A percentile compares a stretch with the other conserved stretches of the same genome.
Conservation (phyloP, 1,140 invertebrate genomes). For the Macrobrachium nipponense region DNA sequence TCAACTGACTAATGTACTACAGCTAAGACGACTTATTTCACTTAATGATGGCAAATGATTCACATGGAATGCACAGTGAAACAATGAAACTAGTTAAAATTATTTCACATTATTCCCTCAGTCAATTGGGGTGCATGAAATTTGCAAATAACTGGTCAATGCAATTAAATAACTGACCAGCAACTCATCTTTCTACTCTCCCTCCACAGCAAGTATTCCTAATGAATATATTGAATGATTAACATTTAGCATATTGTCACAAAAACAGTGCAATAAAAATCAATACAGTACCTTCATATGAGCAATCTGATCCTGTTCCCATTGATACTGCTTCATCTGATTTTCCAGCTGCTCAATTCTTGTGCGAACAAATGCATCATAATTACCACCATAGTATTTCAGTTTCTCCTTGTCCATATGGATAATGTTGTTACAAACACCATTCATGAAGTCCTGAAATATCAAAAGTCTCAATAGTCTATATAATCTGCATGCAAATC, state of each 20-base stretch:
- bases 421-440: constrained; percentile 98
- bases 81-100: too few species aligned
- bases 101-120: too few species aligned
- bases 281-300: constrained; percentile 91
- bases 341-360: constrained; percentile 96
- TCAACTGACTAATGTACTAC: too few species aligned
- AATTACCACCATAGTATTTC: constrained; percentile 95
- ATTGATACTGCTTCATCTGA: constrained; percentile 99
- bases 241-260: too few species aligned
- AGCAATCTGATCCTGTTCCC: constrained; percentile 99
- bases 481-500: too few species aligned
- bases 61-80: too few species aligned
- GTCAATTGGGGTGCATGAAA: too few species aligned
- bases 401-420: constrained; percentile 94
- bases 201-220: neutral
- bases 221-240: neutral
- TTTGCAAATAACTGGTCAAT: too few species aligned
- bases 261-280: neutral
- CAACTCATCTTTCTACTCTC: too few species aligned
- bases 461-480: neutral
- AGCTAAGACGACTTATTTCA: too few species aligned
- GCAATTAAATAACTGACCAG: too few species aligned
- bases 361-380: constrained; percentile 94
- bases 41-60: too few species aligned
- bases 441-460: constrained; percentile 97